Percentiles rank a stretch among this genome's conserved stretches.
Conservation (phyloP, 92 coral and sea anemone genomes). For the Galaxea fascicularis region DNA sequence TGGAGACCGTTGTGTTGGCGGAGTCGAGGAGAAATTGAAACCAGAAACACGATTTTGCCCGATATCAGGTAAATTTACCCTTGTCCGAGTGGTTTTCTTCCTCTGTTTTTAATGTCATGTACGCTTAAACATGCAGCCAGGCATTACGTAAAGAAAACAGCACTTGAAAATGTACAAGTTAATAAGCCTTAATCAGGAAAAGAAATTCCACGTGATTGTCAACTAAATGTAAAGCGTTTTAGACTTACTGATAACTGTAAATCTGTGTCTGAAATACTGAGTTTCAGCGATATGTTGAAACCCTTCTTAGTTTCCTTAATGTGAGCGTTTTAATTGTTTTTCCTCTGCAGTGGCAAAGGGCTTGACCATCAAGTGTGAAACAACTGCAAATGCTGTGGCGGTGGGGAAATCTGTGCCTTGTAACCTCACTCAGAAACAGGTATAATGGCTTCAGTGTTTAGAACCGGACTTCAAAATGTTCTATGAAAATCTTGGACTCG, state of each 20-base stretch:
- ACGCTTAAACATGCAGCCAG: no score
- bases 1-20: slow-evolving; percentile 75
- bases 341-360: neutral
- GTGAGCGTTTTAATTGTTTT: neutral
- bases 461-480: no score
- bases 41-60: slow-evolving; percentile 64
- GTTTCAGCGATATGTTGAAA: no score
- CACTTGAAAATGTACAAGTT: no score
- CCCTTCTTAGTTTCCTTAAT: neutral
- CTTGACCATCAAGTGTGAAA: neutral
- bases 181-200: no score
- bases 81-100: no score
- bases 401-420: neutral
- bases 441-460: neutral
- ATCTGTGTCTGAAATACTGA: no score
- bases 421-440: slow-evolving; percentile 15
- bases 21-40: slow-evolving; percentile 35
- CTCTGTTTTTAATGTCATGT: no score
- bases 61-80: slow-evolving; percentile 32
- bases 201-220: no score
- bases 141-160: no score
- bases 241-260: no score
- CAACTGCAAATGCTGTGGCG: slow-evolving; percentile 12
- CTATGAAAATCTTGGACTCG: neutral
- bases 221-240: no score